These are phyloP conservation scores for Mesoligia furuncula DNA, from an alignment of 2,888 invertebrate species.

Conservation along the genomic window DNA sequence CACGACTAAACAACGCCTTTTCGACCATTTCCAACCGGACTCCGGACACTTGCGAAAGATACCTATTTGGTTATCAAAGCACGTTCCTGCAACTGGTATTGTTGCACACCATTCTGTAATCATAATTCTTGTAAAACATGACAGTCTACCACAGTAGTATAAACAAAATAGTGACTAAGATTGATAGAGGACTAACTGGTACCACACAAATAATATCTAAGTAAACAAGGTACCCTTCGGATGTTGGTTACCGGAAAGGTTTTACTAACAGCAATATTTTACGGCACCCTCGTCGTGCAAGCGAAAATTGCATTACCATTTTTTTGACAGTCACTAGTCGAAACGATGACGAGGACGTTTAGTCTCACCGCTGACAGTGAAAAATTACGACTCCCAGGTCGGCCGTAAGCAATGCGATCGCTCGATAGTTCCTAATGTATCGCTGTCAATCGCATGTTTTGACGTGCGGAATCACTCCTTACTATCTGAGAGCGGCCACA, in stretches of 20 bases:
- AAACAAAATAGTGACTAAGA: slow-evolving; percentile 68
- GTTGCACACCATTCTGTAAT: slow-evolving; percentile 69
- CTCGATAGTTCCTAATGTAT: slow-evolving; percentile 89
- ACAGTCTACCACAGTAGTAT: slow-evolving; percentile 63
- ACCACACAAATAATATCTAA: slow-evolving; percentile 72
- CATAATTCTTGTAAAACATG: slow-evolving; percentile 76
- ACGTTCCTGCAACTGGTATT: slow-evolving; percentile 70
- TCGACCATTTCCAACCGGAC: slow-evolving; percentile 72
- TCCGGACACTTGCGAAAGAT: slow-evolving; percentile 72
- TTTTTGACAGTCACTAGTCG: slow-evolving; percentile 87
- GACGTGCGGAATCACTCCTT: slow-evolving; percentile 85
- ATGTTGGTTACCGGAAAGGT: slow-evolving; percentile 69
- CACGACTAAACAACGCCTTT: slow-evolving; percentile 73
- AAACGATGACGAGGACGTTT: slow-evolving; percentile 87
- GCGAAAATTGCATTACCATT: slow-evolving; percentile 86
- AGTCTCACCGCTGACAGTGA: slow-evolving; percentile 87
- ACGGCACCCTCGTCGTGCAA: slow-evolving; percentile 75
- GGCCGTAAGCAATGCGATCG: slow-evolving; percentile 81
- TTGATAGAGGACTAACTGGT: slow-evolving; percentile 70
- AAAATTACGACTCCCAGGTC: slow-evolving; percentile 85
- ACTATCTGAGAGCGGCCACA: slow-evolving; percentile 75
- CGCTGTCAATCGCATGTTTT: slow-evolving; percentile 88
- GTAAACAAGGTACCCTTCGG: slow-evolving; percentile 72
- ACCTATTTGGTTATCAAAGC: slow-evolving; percentile 62
- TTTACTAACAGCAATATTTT: slow-evolving; percentile 75